A percentile compares a stretch with the other conserved stretches of the same genome.
phyloP scores from a whole-genome alignment of 2,888 invertebrate species.

The Congeria kusceri region DNA sequence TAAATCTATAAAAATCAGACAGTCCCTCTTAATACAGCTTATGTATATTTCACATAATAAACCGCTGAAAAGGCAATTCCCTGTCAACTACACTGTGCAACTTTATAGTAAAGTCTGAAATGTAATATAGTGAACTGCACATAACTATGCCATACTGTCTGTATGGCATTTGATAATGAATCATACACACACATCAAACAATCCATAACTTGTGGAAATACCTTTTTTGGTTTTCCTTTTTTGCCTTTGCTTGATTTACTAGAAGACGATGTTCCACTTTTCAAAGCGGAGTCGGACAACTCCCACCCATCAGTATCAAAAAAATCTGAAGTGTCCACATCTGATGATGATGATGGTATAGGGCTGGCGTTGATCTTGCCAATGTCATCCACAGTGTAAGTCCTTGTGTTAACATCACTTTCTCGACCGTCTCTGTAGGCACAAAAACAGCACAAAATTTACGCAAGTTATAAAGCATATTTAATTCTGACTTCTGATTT shows the following conservation, averaged over 20 bases:
- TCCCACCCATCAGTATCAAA: constrained; percentile 66
- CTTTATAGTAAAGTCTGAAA: too few relatives aligned
- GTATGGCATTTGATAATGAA: too few relatives aligned
- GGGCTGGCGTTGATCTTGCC: constrained; percentile 63
- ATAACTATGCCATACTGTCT: too few relatives aligned
- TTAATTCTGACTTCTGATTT: not conserved
- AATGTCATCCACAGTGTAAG: constrained; percentile 82
- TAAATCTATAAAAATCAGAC: too few relatives aligned
- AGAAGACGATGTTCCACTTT: constrained; percentile 44
- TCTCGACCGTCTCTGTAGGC: constrained; percentile 83
- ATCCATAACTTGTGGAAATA: too few relatives aligned
- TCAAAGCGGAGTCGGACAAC: constrained; percentile 66
- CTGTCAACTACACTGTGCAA: too few relatives aligned
- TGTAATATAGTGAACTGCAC: too few relatives aligned
- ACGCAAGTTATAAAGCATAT: not conserved
- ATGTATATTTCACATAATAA: too few relatives aligned
- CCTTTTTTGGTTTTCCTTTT: constrained; percentile 41
- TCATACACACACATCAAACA: too few relatives aligned
- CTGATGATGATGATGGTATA: constrained; percentile 58
- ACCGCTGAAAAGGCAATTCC: too few relatives aligned
- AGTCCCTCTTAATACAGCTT: too few relatives aligned
- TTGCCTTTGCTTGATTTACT: constrained; percentile 47
- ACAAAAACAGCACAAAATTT: not conserved
- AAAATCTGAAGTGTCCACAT: constrained; percentile 68
- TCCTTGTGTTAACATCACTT: constrained; percentile 84